Conservation (phyloP, 2,888 invertebrate species). For the Craniophora ligustri region DNA sequence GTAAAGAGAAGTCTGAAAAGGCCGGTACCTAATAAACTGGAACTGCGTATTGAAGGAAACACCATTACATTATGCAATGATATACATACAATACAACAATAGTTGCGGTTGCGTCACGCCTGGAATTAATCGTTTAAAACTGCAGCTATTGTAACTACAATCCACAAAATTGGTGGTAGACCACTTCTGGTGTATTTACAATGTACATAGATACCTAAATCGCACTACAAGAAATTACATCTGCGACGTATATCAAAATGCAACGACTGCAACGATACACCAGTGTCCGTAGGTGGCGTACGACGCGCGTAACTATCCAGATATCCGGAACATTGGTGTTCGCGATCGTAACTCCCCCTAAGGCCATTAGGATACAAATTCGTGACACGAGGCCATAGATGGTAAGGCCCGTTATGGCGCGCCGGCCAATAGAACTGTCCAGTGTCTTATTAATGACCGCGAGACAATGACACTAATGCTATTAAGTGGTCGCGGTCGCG, state of each 20-base stretch:
- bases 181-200: too few species aligned
- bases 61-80: conserved; percentile 10
- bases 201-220: too few species aligned
- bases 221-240: conserved; percentile 49
- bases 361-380: conserved; percentile 73
- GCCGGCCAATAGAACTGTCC: conserved; percentile 83
- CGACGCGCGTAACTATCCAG: conserved; percentile 46
- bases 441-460: conserved; percentile 81
- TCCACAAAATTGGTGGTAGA: too few species aligned
- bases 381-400: conserved; percentile 77
- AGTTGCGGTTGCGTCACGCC: conserved; percentile 12
- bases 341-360: conserved; percentile 59
- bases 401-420: conserved; percentile 75
- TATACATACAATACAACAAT: conserved; percentile 17
- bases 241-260: conserved; percentile 47
- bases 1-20: too few species aligned
- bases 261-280: conserved; percentile 53
- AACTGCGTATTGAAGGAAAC: background rate
- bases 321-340: conserved; percentile 60
- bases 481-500: conserved; percentile 77
- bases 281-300: conserved; percentile 54
- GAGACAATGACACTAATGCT: conserved; percentile 84
- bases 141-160: conserved; percentile 2
- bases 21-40: background rate
- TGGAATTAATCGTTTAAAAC: conserved; percentile 16